Conservation (phyloP, 1,140 invertebrate genomes). For the Apis dorsata region DNA sequence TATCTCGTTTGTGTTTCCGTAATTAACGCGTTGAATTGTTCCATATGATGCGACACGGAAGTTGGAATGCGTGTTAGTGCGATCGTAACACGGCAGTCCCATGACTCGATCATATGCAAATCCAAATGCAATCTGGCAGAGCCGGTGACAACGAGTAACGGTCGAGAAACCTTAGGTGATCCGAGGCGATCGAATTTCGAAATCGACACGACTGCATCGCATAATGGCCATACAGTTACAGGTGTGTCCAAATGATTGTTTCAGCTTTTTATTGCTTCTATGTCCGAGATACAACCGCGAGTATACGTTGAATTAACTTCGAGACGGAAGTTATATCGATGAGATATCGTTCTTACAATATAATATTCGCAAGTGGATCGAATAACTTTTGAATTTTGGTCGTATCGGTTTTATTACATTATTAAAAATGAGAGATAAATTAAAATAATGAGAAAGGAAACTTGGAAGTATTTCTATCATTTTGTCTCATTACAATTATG, state of each 20-base stretch:
- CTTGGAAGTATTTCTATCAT: neutral
- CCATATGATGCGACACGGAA: conserved; percentile 20
- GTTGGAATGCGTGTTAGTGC: neutral
- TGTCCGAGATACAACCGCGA: neutral
- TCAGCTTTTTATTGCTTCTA: conserved; percentile 14
- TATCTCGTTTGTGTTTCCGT: conserved; percentile 49
- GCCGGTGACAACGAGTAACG: conserved; percentile 57
- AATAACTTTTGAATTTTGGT: neutral
- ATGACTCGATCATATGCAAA: conserved; percentile 41
- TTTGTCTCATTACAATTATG: neutral
- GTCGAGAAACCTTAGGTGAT: conserved; percentile 71
- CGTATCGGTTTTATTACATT: neutral
- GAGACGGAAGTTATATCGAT: neutral
- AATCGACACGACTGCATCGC: conserved; percentile 69
- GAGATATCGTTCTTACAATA: neutral
- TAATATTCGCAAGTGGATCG: neutral
- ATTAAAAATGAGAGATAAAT: neutral
- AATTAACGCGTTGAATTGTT: conserved; percentile 58
- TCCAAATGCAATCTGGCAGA: conserved; percentile 46
- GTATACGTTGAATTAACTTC: neutral
- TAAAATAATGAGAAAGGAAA: neutral
- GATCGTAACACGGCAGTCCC: conserved; percentile 34
- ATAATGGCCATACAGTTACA: conserved; percentile 71
- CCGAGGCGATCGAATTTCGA: conserved; percentile 70
- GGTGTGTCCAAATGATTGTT: conserved; percentile 55